phyloP scores from a whole-genome alignment of 2,888 invertebrate genomes.

The Nephrotoma appendiculata region DNA sequence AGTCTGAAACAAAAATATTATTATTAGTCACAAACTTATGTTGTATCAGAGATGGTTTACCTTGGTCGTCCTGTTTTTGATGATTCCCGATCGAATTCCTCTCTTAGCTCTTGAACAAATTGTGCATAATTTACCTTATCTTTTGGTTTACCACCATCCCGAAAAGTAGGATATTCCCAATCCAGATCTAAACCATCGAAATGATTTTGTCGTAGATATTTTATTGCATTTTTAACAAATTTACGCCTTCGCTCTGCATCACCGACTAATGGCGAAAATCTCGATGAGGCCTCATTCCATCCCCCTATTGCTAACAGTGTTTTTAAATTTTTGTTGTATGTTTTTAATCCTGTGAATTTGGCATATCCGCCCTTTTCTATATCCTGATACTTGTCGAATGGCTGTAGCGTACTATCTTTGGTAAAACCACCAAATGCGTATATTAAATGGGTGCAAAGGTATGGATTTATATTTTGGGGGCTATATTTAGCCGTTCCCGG shows the following conservation, averaged over 20 bases:
- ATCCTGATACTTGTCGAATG: constrained; percentile 91
- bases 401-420: constrained; percentile 78
- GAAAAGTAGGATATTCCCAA: constrained; percentile 48
- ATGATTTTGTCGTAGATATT: constrained; percentile 79
- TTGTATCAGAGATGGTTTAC: constrained; percentile 1
- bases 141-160: constrained; percentile 55
- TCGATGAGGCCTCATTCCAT: constrained; percentile 83
- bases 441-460: constrained; percentile 82
- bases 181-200: constrained; percentile 89
- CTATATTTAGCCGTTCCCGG: constrained; percentile 83
- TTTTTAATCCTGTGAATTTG: constrained; percentile 84
- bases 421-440: constrained; percentile 90
- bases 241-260: constrained; percentile 58
- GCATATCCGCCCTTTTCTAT: constrained; percentile 92
- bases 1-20: constrained; percentile 32
- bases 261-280: constrained; percentile 80
- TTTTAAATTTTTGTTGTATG: constrained; percentile 82
- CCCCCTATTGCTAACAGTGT: constrained; percentile 83
- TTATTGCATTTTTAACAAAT: constrained; percentile 69
- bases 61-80: constrained; percentile 65
- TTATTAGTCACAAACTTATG: not conserved
- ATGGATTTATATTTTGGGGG: constrained; percentile 89
- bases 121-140: constrained; percentile 79
- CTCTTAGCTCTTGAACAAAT: constrained; percentile 74
- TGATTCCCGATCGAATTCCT: constrained; percentile 78